Conservation (phyloP, 2,797 vertebrate species). For the Coendou prehensilis region DNA sequence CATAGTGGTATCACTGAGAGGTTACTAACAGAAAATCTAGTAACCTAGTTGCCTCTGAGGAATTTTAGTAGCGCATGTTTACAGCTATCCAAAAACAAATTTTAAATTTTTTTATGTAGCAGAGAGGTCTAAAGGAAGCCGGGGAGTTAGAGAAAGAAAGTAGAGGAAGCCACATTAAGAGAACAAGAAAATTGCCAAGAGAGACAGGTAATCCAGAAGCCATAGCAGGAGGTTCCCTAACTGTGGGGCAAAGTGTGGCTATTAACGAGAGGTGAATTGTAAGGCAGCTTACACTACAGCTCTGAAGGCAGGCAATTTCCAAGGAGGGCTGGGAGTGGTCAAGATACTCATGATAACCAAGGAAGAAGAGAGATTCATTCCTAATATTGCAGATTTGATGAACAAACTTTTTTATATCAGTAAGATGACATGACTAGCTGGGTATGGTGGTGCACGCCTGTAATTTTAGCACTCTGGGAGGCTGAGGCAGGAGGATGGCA, state of each 20-base stretch:
- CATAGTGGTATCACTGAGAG: background rate
- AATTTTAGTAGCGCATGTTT: background rate
- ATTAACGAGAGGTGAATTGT: background rate
- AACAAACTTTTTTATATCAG: background rate
- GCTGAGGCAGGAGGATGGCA: background rate
- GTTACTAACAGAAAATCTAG: background rate
- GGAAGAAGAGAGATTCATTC: background rate
- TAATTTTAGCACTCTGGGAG: background rate
- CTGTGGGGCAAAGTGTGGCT: background rate
- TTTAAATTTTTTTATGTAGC: background rate
- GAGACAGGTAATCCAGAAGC: background rate
- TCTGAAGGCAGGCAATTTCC: background rate
- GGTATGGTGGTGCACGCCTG: background rate
- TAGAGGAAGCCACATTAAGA: background rate
- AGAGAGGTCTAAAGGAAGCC: background rate
- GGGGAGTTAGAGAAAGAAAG: background rate
- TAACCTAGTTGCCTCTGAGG: background rate
- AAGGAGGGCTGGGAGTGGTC: background rate
- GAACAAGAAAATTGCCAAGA: background rate
- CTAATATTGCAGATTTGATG: background rate
- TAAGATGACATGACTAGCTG: background rate
- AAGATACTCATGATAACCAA: background rate
- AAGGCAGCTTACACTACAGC: background rate
- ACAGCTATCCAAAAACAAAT: conserved; percentile 10
- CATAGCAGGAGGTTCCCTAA: background rate